Evolutionary conservation across 2,113 vertebrate species (phyloP).

Genomic region (Saimiri boliviensis): DNA sequence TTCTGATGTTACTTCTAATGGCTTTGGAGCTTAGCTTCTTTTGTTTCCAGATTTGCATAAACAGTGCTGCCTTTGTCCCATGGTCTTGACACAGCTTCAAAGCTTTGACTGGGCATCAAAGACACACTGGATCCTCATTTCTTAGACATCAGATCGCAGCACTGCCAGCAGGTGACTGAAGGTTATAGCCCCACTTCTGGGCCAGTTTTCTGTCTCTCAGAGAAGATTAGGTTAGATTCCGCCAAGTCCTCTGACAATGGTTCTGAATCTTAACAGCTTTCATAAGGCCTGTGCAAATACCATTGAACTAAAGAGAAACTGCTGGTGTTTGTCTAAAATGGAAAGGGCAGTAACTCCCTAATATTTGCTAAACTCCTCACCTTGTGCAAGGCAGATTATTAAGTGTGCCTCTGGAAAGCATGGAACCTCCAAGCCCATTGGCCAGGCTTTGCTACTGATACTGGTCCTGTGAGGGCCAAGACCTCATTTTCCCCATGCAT

Average conservation of each 20-base stretch:
- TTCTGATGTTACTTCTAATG: slow-evolving; percentile 66
- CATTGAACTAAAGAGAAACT: background rate
- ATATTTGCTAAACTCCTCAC: background rate
- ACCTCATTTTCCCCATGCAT: background rate
- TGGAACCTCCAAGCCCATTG: background rate
- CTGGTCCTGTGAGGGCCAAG: background rate
- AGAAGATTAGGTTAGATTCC: background rate
- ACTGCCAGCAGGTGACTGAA: slow-evolving; percentile 57
- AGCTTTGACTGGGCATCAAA: slow-evolving; percentile 60
- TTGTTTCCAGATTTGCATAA: slow-evolving; percentile 70
- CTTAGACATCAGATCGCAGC: slow-evolving; percentile 45
- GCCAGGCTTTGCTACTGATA: background rate
- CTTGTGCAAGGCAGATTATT: background rate
- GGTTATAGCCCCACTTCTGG: slow-evolving; percentile 1
- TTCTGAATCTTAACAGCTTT: slow-evolving; percentile 38
- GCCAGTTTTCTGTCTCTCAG: slow-evolving; percentile 42
- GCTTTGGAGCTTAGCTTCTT: slow-evolving; percentile 59
- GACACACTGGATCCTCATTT: slow-evolving; percentile 16
- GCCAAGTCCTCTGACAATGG: background rate
- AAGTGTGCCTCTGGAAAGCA: background rate
- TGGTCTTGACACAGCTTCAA: slow-evolving; percentile 67
- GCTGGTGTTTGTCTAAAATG: background rate
- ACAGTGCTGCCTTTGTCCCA: slow-evolving; percentile 73
- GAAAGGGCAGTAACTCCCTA: background rate
- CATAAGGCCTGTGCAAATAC: background rate